Percentiles rank a stretch among this genome's conserved stretches.
Conservation (phyloP, 2,113 vertebrate genomes). For the Hemibates koningsi region DNA sequence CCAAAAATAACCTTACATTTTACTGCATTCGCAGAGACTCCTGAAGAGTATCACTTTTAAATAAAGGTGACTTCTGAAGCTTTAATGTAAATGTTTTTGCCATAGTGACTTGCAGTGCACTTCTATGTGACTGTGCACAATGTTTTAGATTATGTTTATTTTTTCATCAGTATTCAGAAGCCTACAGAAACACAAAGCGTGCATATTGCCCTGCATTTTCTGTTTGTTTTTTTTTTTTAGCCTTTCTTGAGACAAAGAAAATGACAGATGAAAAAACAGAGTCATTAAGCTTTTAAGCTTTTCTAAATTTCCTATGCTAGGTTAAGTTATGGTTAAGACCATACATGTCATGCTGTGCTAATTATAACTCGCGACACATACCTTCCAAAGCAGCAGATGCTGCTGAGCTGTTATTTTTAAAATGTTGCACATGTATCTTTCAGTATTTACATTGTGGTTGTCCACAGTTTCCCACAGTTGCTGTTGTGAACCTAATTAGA, state of each 20-base stretch:
- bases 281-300: not conserved
- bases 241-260: not conserved
- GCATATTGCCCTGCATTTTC: not conserved
- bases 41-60: not conserved
- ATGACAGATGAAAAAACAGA: not conserved
- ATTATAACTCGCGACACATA: not conserved
- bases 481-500: not conserved
- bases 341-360: not conserved
- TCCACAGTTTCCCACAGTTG: not conserved
- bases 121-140: not conserved
- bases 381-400: not conserved
- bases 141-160: not conserved
- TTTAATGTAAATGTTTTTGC: not conserved
- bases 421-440: not conserved
- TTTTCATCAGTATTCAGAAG: not conserved
- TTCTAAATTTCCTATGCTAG: not conserved
- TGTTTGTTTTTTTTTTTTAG: not conserved
- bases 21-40: not conserved
- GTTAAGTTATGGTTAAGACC: not conserved
- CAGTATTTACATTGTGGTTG: not conserved
- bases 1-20: not conserved
- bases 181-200: not conserved
- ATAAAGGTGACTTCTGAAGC: not conserved
- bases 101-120: not conserved
- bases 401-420: not conserved